Evolutionary conservation across 37 sponge, comb jelly and placozoan genomes (phyloP).

Genomic region (Spongilla lacustris): DNA sequence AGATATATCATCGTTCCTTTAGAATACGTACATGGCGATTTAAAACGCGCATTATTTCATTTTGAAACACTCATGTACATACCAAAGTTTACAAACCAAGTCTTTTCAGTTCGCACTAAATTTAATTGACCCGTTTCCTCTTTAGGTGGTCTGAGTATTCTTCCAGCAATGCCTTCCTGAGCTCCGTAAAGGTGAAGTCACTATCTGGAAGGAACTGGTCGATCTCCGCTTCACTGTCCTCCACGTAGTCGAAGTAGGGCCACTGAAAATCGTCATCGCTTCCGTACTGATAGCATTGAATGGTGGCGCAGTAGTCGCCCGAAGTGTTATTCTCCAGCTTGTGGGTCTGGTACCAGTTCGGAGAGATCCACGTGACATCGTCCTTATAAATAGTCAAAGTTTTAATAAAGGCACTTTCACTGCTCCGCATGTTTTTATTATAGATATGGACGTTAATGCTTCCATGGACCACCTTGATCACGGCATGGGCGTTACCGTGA

Average conservation of each 20-base stretch:
- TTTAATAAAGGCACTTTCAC: slow-evolving; percentile 9
- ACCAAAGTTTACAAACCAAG: too few relatives aligned
- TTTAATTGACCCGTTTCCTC: too few relatives aligned
- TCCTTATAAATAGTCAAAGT: slow-evolving; percentile 37
- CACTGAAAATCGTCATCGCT: slow-evolving; percentile 31
- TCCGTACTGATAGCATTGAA: slow-evolving; percentile 74
- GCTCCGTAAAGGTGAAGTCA: slow-evolving; percentile 37
- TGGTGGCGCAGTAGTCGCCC: slow-evolving; percentile 63
- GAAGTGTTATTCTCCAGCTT: slow-evolving; percentile 50
- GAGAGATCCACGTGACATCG: slow-evolving; percentile 74
- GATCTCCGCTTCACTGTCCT: background rate
- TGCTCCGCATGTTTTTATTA: slow-evolving; percentile 56
- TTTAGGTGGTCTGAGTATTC: slow-evolving; percentile 25
- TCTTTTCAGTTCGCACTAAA: too few relatives aligned
- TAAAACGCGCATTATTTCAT: too few relatives aligned
- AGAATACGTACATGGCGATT: too few relatives aligned
- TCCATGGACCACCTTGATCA: slow-evolving; percentile 65
- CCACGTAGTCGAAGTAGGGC: slow-evolving; percentile 66
- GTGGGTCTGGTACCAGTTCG: slow-evolving; percentile 83
- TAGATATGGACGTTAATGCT: slow-evolving; percentile 51
- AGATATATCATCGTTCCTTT: too few relatives aligned
- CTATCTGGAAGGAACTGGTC: slow-evolving; percentile 53
- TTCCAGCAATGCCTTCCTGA: slow-evolving; percentile 25
- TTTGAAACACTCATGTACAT: too few relatives aligned
- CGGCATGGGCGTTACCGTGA: slow-evolving; percentile 74